Percentiles rank a stretch among this genome's conserved stretches.
Evolutionary conservation across 2,888 invertebrate species (phyloP).

Genomic region (Cremastinae sp.): DNA sequence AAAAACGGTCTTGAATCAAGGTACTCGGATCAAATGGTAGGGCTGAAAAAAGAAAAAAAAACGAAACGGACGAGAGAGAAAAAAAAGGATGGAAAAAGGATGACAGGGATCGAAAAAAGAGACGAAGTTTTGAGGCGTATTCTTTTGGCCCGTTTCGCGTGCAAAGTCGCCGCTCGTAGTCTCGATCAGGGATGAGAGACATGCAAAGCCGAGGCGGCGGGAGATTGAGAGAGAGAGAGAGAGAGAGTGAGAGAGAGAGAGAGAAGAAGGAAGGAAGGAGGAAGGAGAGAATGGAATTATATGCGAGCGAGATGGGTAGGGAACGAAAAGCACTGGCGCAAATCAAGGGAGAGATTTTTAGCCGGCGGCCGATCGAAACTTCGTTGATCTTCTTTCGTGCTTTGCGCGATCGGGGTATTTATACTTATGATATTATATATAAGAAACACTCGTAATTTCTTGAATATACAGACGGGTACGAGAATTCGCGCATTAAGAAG

Average conservation of each 20-base stretch:
- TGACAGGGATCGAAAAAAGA: no score
- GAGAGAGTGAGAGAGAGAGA: conserved; percentile 13
- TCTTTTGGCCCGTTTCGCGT: no score
- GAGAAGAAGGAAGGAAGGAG: conserved; percentile 2
- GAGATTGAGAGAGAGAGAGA: background rate
- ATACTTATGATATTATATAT: conserved; percentile 10
- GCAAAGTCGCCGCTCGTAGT: no score
- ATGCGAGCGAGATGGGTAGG: conserved; percentile 6
- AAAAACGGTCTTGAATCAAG: conserved; percentile 50
- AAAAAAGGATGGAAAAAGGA: background rate
- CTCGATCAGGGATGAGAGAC: no score
- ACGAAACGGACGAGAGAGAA: no score
- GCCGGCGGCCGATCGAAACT: conserved; percentile 54
- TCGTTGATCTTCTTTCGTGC: conserved; percentile 47
- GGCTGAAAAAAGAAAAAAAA: conserved; percentile 3
- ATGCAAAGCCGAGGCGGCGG: background rate
- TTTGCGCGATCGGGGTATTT: conserved; percentile 21
- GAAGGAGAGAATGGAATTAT: conserved; percentile 38
- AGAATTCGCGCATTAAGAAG: conserved; percentile 21
- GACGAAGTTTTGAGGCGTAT: no score
- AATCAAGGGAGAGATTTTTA: conserved; percentile 31
- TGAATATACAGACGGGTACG: conserved; percentile 9
- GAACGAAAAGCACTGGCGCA: conserved; percentile 32
- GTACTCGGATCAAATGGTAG: background rate
- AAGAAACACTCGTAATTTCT: background rate